Evolutionary conservation across 2,888 invertebrate species (phyloP), one percentile per base, ranked within the genome.

Genomic region (Spodoptera exigua): DNA sequence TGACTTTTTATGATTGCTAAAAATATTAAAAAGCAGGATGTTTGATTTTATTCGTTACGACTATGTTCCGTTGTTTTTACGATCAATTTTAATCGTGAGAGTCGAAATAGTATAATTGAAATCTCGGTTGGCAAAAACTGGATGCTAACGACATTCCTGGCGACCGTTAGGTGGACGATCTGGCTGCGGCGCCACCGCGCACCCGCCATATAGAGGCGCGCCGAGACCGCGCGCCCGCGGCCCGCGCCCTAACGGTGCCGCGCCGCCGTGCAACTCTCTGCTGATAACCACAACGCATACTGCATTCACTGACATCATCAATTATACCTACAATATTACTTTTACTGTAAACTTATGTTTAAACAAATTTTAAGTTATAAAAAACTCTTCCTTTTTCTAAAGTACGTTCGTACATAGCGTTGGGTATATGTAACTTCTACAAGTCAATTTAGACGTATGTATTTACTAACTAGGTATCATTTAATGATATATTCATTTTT

Each of bases 161-260:
- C 79, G 83, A 90, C 91, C 91, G 91, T 92, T 92, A 91, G 84
- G 82, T 88, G 86, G 89, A 87, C 85, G 85, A 86, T 83, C 84
- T 83, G 79, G 78, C 77, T 74, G 74, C 75, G 80, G 81, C 81
- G 76, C 76, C 79, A 73, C 61, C 70, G 73, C 78, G 74, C 70
- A 72, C 70, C 72, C 74, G 78, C 76, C 78, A 61, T 76, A 76
- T 70, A 76, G 65, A 75, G 76, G 71, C 77, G 77, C 63, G 74
- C 65, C 59, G 56, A 73, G 77, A 71, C 74, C 78, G 27, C 27
- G 27, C 27, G 21, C 27, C 27, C 27, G 76, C 79, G 78, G 56
- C 62, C 78, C 73, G 76, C 78, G 77, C 81, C 74, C 79, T 88
- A 88, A 86, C 89, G 88, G 88, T 82, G 81, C 79, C 77, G 74